These are phyloP conservation scores for Sebastiscus tertius DNA, from an alignment of 2,797 vertebrate species.

Conservation along the genomic window DNA sequence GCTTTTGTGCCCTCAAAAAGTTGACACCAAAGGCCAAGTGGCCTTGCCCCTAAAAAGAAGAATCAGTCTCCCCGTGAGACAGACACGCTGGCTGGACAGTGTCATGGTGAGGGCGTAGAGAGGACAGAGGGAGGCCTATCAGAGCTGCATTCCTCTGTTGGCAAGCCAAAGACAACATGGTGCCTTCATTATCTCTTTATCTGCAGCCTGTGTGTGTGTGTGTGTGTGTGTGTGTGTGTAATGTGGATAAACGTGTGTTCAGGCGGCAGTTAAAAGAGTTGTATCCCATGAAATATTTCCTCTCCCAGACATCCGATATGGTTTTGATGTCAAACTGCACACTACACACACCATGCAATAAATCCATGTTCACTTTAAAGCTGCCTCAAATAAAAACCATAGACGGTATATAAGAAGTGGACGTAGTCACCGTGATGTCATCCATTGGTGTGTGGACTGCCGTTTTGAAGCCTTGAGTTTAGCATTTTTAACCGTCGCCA, in stretches of 20 bases:
- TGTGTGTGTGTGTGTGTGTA: constrained; percentile 5
- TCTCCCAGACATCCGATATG: neutral
- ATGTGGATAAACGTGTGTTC: neutral
- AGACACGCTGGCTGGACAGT: constrained; percentile 28
- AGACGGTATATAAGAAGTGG: too few relatives aligned
- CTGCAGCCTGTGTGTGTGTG: constrained; percentile 3
- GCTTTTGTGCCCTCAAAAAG: too few relatives aligned
- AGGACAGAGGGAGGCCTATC: constrained; percentile 37
- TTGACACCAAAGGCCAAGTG: too few relatives aligned
- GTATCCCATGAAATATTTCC: neutral
- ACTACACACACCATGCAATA: neutral
- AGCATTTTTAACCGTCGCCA: too few relatives aligned
- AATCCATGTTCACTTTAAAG: neutral
- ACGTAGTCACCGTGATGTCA: too few relatives aligned
- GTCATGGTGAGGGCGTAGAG: constrained; percentile 12
- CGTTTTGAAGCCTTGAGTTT: too few relatives aligned
- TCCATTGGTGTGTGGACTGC: too few relatives aligned
- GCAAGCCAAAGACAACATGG: constrained; percentile 39
- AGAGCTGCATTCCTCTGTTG: constrained; percentile 46
- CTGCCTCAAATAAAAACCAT: neutral
- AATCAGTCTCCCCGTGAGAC: neutral
- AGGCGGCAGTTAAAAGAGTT: neutral
- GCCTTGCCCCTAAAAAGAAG: too few relatives aligned
- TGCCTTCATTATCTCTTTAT: constrained; percentile 38
- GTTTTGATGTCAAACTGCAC: neutral